phyloP scores from a whole-genome alignment of 1,140 invertebrate species.

The Diploscapter pachys region DNA sequence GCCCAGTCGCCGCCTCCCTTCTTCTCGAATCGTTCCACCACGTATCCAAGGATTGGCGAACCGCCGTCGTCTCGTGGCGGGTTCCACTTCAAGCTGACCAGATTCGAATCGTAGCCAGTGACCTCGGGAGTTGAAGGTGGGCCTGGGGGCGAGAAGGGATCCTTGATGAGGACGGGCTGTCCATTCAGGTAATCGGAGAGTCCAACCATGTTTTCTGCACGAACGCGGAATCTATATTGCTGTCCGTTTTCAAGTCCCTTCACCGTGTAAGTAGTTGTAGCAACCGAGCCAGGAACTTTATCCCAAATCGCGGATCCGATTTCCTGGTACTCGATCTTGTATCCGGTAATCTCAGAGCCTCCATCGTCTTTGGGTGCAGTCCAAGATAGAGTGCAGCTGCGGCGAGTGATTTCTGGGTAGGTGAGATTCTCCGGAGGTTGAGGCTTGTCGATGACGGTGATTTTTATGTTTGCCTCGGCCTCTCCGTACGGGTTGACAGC shows the following conservation, averaged over 20 bases:
- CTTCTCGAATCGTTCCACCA: slow-evolving; percentile 84
- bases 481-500: slow-evolving; percentile 83
- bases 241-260: slow-evolving; percentile 88
- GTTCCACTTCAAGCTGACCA: slow-evolving; percentile 76
- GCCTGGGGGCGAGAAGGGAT: slow-evolving; percentile 60
- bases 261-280: slow-evolving; percentile 80
- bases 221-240: slow-evolving; percentile 88
- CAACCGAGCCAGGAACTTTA: slow-evolving; percentile 81
- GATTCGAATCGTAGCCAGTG: slow-evolving; percentile 73
- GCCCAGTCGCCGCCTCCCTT: slow-evolving; percentile 85
- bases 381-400: slow-evolving; percentile 85
- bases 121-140: slow-evolving; percentile 88
- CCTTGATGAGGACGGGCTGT: slow-evolving; percentile 68
- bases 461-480: slow-evolving; percentile 86
- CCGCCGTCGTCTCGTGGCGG: slow-evolving; percentile 82
- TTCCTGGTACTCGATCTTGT: slow-evolving; percentile 85
- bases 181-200: slow-evolving; percentile 87
- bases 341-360: slow-evolving; percentile 86
- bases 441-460: slow-evolving; percentile 76
- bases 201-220: slow-evolving; percentile 94
- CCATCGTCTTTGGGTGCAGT: slow-evolving; percentile 86
- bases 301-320: slow-evolving; percentile 78
- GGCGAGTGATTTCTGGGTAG: slow-evolving; percentile 75
- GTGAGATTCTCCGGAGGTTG: slow-evolving; percentile 78
- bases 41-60: slow-evolving; percentile 87